Evolutionary conservation across 2,888 invertebrate species (phyloP), one percentile per base, ranked within the genome.

Genomic region (Troides aeacus): DNA sequence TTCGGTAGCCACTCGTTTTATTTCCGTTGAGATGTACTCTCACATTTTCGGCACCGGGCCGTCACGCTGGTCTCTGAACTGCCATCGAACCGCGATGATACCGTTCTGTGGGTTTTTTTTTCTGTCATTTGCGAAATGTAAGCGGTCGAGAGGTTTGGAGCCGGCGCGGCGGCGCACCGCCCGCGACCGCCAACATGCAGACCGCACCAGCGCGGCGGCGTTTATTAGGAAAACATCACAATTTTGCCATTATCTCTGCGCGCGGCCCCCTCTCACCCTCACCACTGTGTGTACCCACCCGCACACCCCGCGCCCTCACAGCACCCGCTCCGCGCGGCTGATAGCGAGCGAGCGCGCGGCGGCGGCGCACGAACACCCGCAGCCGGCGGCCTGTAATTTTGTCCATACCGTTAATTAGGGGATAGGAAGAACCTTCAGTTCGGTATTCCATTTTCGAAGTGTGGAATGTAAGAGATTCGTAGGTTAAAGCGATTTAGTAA

Each of bases 401-500:
- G 89, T 89, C 90, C 89, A 89, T 87, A 81, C 83, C 87, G 85
- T 86, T 88, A 86, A 86, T 87, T 88, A 90, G 86, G 84, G 1
- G 1, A 10, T 10, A 10, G 7, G 86, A 87, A 86, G 81, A 84
- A 78, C 81, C 82, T 80, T 80, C 86, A 86, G 86, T 87, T 89
- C 85, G 85, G 85, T 88, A 87, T 88, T 90, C 87, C 88, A 89
- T 83, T 87, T 85, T 86, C 86, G 85, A 82, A 84, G 83, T 82
- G 85, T 87, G 84, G 87, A 87, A 84, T 86, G 5, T 30, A 86
- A 89, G 92, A 92, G 91, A 92, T 92, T 92, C 86, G 85, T 92
- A 92, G 92, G 89, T 90, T 90, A 88, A 85, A 86, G 84, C 85
- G 84, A 85, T 87, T 87, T 89, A 90, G 89, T 86, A 85, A 85